Conservation (phyloP, 2,113 vertebrate genomes). For the Pristiophorus japonicus region DNA sequence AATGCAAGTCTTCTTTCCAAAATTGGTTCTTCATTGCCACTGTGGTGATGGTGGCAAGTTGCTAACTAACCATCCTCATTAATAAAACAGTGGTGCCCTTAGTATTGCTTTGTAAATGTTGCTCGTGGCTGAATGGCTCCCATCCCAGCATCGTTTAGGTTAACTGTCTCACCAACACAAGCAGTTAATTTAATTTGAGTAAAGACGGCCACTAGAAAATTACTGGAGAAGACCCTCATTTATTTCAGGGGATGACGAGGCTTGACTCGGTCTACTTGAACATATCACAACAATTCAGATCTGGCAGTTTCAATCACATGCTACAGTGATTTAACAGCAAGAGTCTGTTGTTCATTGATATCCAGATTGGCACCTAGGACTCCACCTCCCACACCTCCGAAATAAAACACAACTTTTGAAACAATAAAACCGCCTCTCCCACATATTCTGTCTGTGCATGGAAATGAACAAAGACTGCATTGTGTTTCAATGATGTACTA, state of each 20-base stretch:
- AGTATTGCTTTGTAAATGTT: no score
- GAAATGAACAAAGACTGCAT: background rate
- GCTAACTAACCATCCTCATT: background rate
- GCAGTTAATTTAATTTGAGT: background rate
- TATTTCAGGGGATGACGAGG: background rate
- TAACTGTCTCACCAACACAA: background rate
- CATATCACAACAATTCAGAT: background rate
- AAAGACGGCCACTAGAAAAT: background rate
- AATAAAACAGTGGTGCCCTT: background rate
- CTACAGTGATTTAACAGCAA: background rate
- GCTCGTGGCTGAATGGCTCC: background rate
- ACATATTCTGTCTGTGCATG: background rate
- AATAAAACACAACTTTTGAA: background rate
- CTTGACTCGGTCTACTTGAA: background rate
- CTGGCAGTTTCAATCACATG: background rate
- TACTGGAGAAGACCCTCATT: background rate
- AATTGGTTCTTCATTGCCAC: background rate
- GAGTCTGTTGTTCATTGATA: background rate
- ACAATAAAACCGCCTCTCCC: background rate
- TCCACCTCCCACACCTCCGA: background rate
- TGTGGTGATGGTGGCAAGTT: background rate
- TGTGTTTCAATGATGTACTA: background rate
- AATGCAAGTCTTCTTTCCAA: no score
- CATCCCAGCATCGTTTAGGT: background rate
- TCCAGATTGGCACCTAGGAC: background rate